A percentile compares a stretch with the other conserved stretches of the same genome.
These are phyloP conservation scores for Tetrax tetrax DNA, from an alignment of 2,113 vertebrate species.

Conservation along the genomic window DNA sequence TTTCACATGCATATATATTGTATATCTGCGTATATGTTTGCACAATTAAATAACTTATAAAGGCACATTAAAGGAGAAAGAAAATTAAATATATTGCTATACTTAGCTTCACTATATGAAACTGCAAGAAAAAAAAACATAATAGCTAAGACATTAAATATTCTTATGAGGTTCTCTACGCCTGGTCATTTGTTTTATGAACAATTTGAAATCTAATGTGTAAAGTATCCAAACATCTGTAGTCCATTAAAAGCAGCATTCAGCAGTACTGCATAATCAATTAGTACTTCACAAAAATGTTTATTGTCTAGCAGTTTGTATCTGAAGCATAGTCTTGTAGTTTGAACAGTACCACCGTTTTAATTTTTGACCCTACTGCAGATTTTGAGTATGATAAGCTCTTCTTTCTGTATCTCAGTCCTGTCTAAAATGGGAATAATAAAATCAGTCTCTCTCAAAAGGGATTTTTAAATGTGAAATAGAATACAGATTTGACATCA, in stretches of 20 bases:
- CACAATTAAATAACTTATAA: constrained; percentile 6
- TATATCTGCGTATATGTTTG: not conserved
- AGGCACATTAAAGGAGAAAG: not conserved
- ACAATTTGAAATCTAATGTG: not conserved
- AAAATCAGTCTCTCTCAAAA: not conserved
- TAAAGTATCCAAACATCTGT: not conserved
- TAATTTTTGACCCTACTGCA: not conserved
- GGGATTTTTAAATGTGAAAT: no score
- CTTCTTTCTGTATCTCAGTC: not conserved
- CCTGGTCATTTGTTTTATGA: not conserved
- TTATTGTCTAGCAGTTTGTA: not conserved
- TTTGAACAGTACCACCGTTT: not conserved
- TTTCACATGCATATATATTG: not conserved
- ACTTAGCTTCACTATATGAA: not conserved
- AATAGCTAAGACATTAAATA: not conserved
- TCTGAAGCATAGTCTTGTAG: not conserved
- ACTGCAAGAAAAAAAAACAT: not conserved
- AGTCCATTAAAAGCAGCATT: not conserved
- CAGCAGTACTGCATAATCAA: not conserved
- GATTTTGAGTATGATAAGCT: not conserved
- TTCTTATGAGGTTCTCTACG: not conserved
- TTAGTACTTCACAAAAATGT: not conserved
- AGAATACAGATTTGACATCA: not conserved
- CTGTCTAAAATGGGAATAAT: not conserved
- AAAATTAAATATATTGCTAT: not conserved